Base-by-base conservation (phyloP, 2,888 invertebrate species). In the Eutolmus rufibarbis region DNA sequence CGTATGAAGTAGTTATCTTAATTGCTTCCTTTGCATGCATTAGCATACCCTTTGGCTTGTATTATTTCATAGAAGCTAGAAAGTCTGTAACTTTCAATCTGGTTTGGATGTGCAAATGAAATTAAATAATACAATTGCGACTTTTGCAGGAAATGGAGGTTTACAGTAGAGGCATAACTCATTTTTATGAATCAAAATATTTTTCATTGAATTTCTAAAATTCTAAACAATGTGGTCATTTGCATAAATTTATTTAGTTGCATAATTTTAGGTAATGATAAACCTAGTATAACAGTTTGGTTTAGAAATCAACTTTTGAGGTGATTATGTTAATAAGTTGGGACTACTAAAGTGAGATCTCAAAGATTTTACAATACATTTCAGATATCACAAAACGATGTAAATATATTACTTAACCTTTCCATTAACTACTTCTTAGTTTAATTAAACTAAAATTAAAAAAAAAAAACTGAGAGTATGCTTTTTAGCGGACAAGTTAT, bases 1-100 rank as follows among this genome's bases (percentile, higher is more conserved):
- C 56, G 14, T 28, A 87, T 56, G 74, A 79, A 78, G 37, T 37
- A 66, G 51, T 88, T 88, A 88, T 88, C 88, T 88, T 88, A 87
- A 88, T 88, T 87, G 87, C 87, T 86, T 31, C 16, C n/a, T 37
- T 37, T 37, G 84, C 7, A 84, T 31, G 31, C 23, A 82, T 23
- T 28, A 31, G 51, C 37, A n/a, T 37, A 66, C 66, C 66, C 46
- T n/a, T 79, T 12, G 28, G 37, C 28, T 40, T 46, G 14, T 28
- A 14, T 43, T 28, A 43, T 46, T 46, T 23, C 14, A 78, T 46
- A 23, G 28, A 40, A 23, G 19, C 9, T 34, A n/a, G 76, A 5
- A 76, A 31, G 14, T 34, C 5, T 37, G 14, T n/a, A 76, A 37
- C 76, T 76, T 76, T 76, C 76, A 76, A 76, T 76, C 76, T 76